Evolutionary conservation across 2,888 invertebrate genomes (phyloP).

Genomic region (Agrypnus murinus): DNA sequence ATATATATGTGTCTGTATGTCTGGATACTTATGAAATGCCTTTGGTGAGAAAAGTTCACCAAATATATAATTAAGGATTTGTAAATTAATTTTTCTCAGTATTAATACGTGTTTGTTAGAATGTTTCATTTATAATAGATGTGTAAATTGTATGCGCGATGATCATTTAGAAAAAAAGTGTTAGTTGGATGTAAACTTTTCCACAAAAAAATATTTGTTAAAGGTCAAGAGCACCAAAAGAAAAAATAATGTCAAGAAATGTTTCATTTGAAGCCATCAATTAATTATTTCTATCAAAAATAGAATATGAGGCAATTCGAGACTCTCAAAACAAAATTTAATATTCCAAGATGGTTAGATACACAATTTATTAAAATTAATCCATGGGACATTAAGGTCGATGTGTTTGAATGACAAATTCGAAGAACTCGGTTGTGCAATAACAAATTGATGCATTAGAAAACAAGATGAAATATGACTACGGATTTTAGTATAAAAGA

Average conservation of each 20-base stretch:
- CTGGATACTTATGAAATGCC: conserved; percentile 32
- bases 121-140: too few species aligned
- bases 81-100: too few species aligned
- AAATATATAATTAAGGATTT: too few species aligned
- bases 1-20: conserved; percentile 46
- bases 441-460: conserved; percentile 23
- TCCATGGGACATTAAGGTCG: conserved; percentile 14
- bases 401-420: conserved; percentile 15
- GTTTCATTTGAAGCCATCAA: too few species aligned
- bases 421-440: conserved; percentile 14
- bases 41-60: neutral
- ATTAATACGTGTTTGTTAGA: too few species aligned
- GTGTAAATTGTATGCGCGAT: too few species aligned
- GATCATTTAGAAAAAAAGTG: too few species aligned
- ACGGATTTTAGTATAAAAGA: conserved; percentile 16
- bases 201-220: too few species aligned
- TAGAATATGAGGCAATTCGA: neutral
- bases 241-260: too few species aligned
- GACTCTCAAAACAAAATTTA: neutral
- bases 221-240: too few species aligned
- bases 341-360: conserved; percentile 4
- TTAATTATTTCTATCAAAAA: neutral
- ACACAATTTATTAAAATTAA: conserved; percentile 22
- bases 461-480: conserved; percentile 16
- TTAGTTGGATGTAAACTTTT: too few species aligned